Conservation (phyloP, 2,888 invertebrate species). For the Acanthosepion lycidas region DNA sequence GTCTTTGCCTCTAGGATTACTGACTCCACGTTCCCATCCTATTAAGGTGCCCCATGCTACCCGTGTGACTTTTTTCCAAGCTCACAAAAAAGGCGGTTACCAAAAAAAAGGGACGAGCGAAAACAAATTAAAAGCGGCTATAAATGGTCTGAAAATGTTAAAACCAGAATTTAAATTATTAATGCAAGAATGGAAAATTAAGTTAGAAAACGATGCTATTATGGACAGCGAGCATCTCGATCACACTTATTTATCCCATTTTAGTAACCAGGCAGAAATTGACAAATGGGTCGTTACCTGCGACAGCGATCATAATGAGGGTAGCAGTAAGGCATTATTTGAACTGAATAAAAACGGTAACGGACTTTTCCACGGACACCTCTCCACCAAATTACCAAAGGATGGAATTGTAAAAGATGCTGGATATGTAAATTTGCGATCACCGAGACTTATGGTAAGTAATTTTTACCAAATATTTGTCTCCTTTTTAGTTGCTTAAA, state of each 20-base stretch:
- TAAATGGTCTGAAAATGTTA: constrained; percentile 80
- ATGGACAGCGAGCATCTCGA: constrained; percentile 78
- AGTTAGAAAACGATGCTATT: constrained; percentile 79
- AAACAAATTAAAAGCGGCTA: constrained; percentile 57
- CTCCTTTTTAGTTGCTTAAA: too few species aligned
- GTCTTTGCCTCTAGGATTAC: not conserved
- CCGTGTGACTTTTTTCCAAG: constrained; percentile 55
- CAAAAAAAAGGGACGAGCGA: constrained; percentile 50
- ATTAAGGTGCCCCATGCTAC: constrained; percentile 39
- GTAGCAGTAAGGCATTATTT: constrained; percentile 82
- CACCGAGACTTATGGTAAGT: constrained; percentile 77
- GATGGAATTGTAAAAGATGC: constrained; percentile 86
- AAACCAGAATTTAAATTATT: constrained; percentile 82
- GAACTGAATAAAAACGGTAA: constrained; percentile 80
- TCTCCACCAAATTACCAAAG: constrained; percentile 81
- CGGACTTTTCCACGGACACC: constrained; percentile 73
- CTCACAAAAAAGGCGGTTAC: constrained; percentile 62
- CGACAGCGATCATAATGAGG: constrained; percentile 88
- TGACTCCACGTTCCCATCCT: not conserved
- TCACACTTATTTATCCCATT: constrained; percentile 84
- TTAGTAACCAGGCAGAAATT: constrained; percentile 79
- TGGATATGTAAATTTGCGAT: constrained; percentile 88
- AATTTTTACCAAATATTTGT: too few species aligned
- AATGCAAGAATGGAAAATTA: constrained; percentile 81
- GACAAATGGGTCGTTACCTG: constrained; percentile 81